Conservation (phyloP, 2,797 vertebrate species). For the Paguma larvata region DNA sequence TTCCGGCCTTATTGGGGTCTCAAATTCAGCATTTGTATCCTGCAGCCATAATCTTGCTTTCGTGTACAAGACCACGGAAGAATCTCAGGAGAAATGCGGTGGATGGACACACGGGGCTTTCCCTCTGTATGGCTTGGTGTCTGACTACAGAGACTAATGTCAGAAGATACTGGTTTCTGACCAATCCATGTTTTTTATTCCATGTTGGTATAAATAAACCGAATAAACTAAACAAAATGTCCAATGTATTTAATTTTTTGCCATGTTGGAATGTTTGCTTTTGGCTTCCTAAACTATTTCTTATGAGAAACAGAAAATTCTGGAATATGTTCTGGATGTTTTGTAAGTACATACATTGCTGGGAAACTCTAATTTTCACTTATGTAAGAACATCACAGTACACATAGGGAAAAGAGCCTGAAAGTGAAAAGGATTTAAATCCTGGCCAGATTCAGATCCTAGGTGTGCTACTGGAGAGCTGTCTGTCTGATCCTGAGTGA, state of each 20-base stretch:
- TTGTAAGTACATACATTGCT: not conserved
- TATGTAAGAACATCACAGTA: not conserved
- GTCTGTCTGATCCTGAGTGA: not conserved
- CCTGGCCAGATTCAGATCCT: not conserved
- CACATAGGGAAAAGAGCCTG: not conserved
- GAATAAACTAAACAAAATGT: slow-evolving; percentile 35
- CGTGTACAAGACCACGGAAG: not conserved
- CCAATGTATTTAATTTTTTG: not conserved
- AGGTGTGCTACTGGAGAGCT: not conserved
- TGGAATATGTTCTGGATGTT: not conserved
- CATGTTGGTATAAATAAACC: slow-evolving; percentile 11
- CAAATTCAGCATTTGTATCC: not conserved
- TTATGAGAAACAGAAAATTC: slow-evolving; percentile 5
- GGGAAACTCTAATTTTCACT: not conserved
- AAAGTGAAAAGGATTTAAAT: not conserved
- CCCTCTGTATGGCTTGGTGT: not conserved
- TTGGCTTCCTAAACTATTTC: slow-evolving; percentile 33
- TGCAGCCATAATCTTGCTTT: not conserved
- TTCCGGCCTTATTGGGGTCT: not conserved
- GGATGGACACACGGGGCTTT: too few species aligned
- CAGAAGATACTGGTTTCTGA: slow-evolving; percentile 27
- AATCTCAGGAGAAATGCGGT: not conserved
- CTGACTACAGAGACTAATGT: slow-evolving; percentile 1
- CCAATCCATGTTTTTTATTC: not conserved
- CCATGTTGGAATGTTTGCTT: slow-evolving; percentile 37